Conservation (phyloP, 2,797 vertebrate species). For the Prionace glauca region DNA sequence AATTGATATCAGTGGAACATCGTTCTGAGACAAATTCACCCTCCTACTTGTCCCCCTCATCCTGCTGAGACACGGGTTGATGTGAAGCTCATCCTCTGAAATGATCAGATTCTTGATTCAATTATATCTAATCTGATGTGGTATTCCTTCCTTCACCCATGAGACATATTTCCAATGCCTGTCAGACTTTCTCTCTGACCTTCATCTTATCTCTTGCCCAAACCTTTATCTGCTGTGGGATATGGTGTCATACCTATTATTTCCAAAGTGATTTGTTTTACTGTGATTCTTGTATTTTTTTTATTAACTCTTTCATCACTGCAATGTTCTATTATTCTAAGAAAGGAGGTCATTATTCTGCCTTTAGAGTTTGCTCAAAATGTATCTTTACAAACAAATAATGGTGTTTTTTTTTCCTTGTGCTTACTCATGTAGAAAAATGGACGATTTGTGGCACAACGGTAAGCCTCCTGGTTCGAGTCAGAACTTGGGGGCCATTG, state of each 20-base stretch:
- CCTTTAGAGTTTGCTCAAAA: neutral
- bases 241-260: slow-evolving; percentile 36
- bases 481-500: too few relatives aligned
- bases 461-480: too few relatives aligned
- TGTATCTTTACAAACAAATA: neutral
- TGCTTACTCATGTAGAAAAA: neutral
- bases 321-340: neutral
- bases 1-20: slow-evolving; percentile 20
- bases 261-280: slow-evolving; percentile 35
- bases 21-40: slow-evolving; percentile 10
- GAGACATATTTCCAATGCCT: slow-evolving; percentile 37
- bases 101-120: slow-evolving; percentile 35
- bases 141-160: slow-evolving; percentile 6
- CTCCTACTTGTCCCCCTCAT: too few relatives aligned
- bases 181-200: slow-evolving; percentile 36
- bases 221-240: slow-evolving; percentile 23
- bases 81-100: slow-evolving; percentile 26
- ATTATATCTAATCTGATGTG: slow-evolving; percentile 33
- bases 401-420: neutral
- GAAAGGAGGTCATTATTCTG: neutral
- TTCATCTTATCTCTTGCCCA: slow-evolving; percentile 29
- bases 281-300: neutral
- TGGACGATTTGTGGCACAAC: too few relatives aligned
- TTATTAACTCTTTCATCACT: neutral
- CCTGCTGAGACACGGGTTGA: neutral